Base-by-base conservation (phyloP, 1,140 invertebrate species). In the Pentalonia nigronervosa region DNA sequence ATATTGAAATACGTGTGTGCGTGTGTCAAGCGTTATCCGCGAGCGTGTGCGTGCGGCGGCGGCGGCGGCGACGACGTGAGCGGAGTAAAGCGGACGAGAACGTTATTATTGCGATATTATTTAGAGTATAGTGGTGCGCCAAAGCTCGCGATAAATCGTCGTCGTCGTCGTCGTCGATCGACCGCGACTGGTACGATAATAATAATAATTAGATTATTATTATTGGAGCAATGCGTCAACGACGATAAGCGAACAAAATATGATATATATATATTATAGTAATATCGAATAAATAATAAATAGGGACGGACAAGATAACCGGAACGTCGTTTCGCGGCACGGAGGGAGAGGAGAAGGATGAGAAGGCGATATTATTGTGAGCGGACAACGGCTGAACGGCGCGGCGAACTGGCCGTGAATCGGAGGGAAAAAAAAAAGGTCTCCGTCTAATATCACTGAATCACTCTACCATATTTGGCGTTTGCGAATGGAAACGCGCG, bases 391-490 rank as follows among this genome's bases (percentile, higher is more conserved):
- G 89, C 36, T 67, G 36, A 45, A 90, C 25, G 14, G 89, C 36
- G 60, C 53, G 53, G 36, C 53, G 36, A 90, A 90, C 89, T 90
- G 89, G 36, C 89, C 89, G 53, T 67, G 89, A 89, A 89, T 90
- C 53, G 56, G 89, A 93, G 91, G 91, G 81, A 93, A 93, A 92
- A 91, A 67, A 90, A 48, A 89, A 53, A 90, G 53, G 84, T 25
- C 81, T 21, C 91, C 81, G 91, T 67, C 56, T 90, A 60, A 67
- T 67, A 67, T 90, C 89, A 67, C 89, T 90, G 45, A 45, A 67
- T 90, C 89, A 67, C 89, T 90, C 89, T 67, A 93, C 91, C 91
- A 84, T 93, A 93, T 93, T 93, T 86, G 91, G 91, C 14, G 48
- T 86, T 93, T 84, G 91, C 91, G 81, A 93, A 45, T 93, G 91